These are phyloP conservation scores for Tapirus terrestris DNA, from an alignment of 2,113 vertebrate genomes.

Conservation along the genomic window DNA sequence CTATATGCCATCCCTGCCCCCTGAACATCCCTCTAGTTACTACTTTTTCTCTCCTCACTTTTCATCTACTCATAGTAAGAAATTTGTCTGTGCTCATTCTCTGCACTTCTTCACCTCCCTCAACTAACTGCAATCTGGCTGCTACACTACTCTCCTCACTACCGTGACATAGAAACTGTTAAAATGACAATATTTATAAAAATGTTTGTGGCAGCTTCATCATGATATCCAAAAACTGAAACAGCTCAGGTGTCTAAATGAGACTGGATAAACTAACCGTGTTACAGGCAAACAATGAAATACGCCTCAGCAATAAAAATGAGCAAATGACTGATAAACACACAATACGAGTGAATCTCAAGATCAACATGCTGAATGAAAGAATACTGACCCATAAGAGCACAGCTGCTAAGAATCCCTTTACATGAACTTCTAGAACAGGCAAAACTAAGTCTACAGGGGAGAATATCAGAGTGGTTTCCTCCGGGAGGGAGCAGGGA, in stretches of 20 bases:
- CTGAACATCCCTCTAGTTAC: neutral
- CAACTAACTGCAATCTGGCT: neutral
- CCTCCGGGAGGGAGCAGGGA: neutral
- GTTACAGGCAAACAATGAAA: neutral
- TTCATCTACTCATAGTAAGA: neutral
- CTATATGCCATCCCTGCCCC: neutral
- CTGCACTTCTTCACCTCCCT: neutral
- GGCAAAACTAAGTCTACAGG: neutral
- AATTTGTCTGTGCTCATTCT: neutral
- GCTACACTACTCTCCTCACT: neutral
- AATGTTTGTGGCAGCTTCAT: neutral
- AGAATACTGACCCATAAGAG: neutral
- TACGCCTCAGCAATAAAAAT: neutral
- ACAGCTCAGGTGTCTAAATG: neutral
- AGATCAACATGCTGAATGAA: neutral
- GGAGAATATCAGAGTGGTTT: neutral
- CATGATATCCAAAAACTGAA: neutral
- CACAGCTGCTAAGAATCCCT: neutral
- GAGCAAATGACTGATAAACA: neutral
- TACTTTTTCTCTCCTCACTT: neutral
- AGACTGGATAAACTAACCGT: neutral
- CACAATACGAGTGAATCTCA: neutral
- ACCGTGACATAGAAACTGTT: neutral
- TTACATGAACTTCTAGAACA: neutral
- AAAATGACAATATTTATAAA: neutral